phyloP scores from a whole-genome alignment of 2,113 vertebrate genomes.

The Istiophorus platypterus region DNA sequence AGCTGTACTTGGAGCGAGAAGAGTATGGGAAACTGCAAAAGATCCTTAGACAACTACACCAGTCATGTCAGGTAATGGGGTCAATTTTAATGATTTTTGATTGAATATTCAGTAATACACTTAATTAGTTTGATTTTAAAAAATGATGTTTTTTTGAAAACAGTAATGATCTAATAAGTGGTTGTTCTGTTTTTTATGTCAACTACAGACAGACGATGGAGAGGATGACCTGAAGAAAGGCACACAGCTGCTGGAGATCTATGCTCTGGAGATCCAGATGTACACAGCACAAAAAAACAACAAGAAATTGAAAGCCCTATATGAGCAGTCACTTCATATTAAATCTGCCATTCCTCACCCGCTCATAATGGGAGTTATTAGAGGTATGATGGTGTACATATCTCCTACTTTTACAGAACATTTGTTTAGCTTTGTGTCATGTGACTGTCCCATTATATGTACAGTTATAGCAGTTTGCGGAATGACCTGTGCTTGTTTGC shows the following conservation, averaged over 20 bases:
- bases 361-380: constrained; percentile 99
- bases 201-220: constrained; percentile 95
- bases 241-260: constrained; percentile 98
- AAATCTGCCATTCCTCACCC: constrained; percentile 99
- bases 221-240: constrained; percentile 99
- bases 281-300: constrained; percentile 99
- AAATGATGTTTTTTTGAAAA: neutral
- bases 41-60: constrained; percentile 97
- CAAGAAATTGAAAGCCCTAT: constrained; percentile 99
- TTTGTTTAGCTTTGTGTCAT: neutral
- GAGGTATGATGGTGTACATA: constrained; percentile 85
- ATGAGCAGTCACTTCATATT: constrained; percentile 99
- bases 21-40: constrained; percentile 99
- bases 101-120: neutral
- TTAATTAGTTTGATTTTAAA: neutral
- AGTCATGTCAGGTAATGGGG: constrained; percentile 96
- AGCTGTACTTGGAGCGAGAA: constrained; percentile 98
- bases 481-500: constrained; percentile 40
- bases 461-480: neutral
- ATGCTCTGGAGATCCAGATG: constrained; percentile 99
- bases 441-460: neutral
- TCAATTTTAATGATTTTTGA: neutral
- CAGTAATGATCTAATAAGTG: neutral
- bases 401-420: neutral
- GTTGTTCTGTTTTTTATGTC: constrained; percentile 22